Evolutionary conservation across 2,113 vertebrate genomes (phyloP), one percentile per base, ranked within the genome.

Genomic region (Pluvialis apricaria): DNA sequence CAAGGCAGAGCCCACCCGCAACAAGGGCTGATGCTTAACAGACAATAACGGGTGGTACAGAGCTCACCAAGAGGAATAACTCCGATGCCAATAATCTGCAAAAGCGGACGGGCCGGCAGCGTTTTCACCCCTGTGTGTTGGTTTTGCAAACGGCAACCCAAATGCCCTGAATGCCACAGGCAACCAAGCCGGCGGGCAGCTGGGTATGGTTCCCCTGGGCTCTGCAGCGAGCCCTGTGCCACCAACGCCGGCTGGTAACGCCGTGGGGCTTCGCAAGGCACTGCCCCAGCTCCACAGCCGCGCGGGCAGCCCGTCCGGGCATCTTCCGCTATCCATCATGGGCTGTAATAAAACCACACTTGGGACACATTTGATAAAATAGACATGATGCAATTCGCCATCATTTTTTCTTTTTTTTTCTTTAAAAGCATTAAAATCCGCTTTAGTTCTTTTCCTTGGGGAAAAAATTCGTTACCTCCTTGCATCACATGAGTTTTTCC

Each of bases 141-240:
- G 66, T 24, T 49, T 70, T 34, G 34, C n/a, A 34, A 68, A 57
- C 3, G 26, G 32, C 32, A 17, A 21, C 36, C 3, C 0, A 49
- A 85, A 69, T 11, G 20, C 47, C 47, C 68, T 8, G 22, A 36
- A 38, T 26, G 11, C 11, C 73, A 20, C 8, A 6, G 52, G 34
- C 5, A 24, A 29, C 24, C 2, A 21, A 38, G 51, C 36, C 34
- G 4, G 42, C 0, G 3, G 49, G 44, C 32, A 10, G 34, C 19
- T 8, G 32, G 40, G 49, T 17, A 64, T 29, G 2, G n/a, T 5
- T 31, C 6, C 28, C 36, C 47, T 2, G 28, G 31, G 60, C 54
- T 42, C 2, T 3, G 1, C 0, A 6, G 31, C 1, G 12, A 69
- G 52, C n/a, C 8, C 62, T 1, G 5, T 1, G 6, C 61, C 36